phyloP scores from a whole-genome alignment of 2,888 invertebrate genomes.

The Drosophila acutilabella region DNA sequence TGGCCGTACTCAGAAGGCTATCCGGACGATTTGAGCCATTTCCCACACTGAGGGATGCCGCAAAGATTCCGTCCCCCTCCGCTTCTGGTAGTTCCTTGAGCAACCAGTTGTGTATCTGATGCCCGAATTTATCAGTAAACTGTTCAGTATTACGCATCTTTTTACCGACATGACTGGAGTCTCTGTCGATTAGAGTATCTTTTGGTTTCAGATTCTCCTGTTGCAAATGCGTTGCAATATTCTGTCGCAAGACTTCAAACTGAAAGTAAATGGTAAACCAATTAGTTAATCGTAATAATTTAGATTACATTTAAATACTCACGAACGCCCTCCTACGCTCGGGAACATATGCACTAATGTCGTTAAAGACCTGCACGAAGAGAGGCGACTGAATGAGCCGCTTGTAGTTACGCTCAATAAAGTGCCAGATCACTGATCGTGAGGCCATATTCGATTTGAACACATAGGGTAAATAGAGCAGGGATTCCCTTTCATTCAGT shows the following conservation, averaged over 20 bases:
- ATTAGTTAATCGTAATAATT: background rate
- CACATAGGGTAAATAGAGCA: slow-evolving; percentile 75
- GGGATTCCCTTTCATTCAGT: slow-evolving; percentile 69
- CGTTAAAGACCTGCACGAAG: slow-evolving; percentile 75
- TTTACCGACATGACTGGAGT: slow-evolving; percentile 72
- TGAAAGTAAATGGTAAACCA: slow-evolving; percentile 26
- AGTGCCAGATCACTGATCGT: slow-evolving; percentile 74
- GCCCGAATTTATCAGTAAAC: slow-evolving; percentile 74
- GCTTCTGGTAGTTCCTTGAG: slow-evolving; percentile 44
- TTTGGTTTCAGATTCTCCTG: slow-evolving; percentile 24
- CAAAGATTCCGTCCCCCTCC: slow-evolving; percentile 24
- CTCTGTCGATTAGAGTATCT: slow-evolving; percentile 46
- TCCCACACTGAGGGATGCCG: slow-evolving; percentile 56
- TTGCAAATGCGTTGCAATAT: slow-evolving; percentile 57
- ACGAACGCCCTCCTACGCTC: slow-evolving; percentile 60
- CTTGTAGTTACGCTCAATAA: slow-evolving; percentile 76
- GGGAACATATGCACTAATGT: slow-evolving; percentile 73
- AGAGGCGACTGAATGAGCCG: slow-evolving; percentile 59
- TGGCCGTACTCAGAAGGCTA: slow-evolving; percentile 52
- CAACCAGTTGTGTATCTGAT: slow-evolving; percentile 77
- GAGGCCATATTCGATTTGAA: slow-evolving; percentile 74
- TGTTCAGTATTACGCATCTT: slow-evolving; percentile 65
- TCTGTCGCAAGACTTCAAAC: slow-evolving; percentile 68
- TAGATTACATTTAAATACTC: slow-evolving; percentile 10
- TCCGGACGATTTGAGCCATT: slow-evolving; percentile 66